Evolutionary conservation across 2,888 invertebrate genomes (phyloP), one percentile per base, ranked within the genome.

Genomic region (Diploptera punctata): DNA sequence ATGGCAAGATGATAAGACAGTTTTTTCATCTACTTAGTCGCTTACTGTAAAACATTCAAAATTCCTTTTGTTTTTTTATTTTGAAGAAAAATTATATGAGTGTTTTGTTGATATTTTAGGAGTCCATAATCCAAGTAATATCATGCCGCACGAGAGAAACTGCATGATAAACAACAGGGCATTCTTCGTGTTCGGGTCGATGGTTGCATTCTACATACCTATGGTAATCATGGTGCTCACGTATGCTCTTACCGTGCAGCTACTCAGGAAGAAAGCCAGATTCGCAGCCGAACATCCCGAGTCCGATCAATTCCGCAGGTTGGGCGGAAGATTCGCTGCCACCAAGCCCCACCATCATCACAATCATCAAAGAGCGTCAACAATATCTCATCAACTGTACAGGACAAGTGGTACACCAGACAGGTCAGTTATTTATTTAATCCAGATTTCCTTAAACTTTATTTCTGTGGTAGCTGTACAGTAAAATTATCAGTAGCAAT

Each of bases 201-300:
- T 97, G 80, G 91, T 95, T 71, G 95, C 97, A 43, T 98, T 98
- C 85, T 97, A 97, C 86, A 92, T 98, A 77, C 98, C 98, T 4
- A 95, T 98, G 91, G 86, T 95, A 77, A 94, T 95, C 78, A 98
- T 98, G 98, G 93, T 97, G 75, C 90, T 94, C 72, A 94, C 96
- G 1, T 98, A 97, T 81, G 91, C 93, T 0, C 86, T 97, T 73
- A 98, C 98, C 0, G 94, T 97, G 31, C 92, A 94, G 77, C 85
- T 98, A 77, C 85, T 98, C 77, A 89, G 93, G 78, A 88, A 92
- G 75, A 93, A 93, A 79, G 93, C 93, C 0, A 86, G 90, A 75
- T 87, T 93, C 77, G 91, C 91, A 0, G 73, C 87, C 49, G 88
- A 88, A 76, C 87, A 89, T 80, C 87, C 88, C 18, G 89, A 89